Base-by-base conservation (phyloP, 2,797 vertebrate species). In the Lacerta viridis region DNA sequence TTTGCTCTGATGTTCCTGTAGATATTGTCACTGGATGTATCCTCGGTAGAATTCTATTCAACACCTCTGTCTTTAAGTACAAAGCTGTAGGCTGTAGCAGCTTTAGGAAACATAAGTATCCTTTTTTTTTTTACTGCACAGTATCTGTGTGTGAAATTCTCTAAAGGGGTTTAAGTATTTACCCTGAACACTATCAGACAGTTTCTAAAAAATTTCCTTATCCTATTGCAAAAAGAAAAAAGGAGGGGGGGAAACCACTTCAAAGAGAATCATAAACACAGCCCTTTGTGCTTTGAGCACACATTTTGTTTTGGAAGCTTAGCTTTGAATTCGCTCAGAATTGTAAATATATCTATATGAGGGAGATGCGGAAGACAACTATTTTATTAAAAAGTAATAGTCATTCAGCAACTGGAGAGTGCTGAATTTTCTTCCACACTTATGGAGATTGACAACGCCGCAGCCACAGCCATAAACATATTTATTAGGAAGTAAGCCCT, bases 151-250 rank as follows among this genome's bases (percentile, higher is more conserved):
- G 97, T 98, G 98, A 98, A 98, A 99, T 98, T 99, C 98, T 99
- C 98, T 98, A 98, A 98, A 99, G 98, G 98, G 98, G 98, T 99
- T 99, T 99, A 98, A 98, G 98, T 98, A 98, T 99, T 99, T 99
- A 99, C 98, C 98, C 98, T 98, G 98, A 98, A 98, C 98, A 98
- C 98, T 98, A 99, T 99, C 98, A 98, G 98, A 97, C 96, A 93
- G 97, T 97, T 98, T 98, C 97, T 98, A 98, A 98, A 87, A 99
- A 98, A 98, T 98, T 98, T 98, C 98, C 98, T 98, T 99, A 98
- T 98, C 98, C 98, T 98, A 97, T 98, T 98, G 98, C 98, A 98
- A 98, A 97, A 3, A 7, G 0, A 66, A 33, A 2, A 2, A 27
- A 41, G 23, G 46, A 8, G 4, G 23, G 55, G 3, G 7, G 13